Conservation (phyloP, 1,140 invertebrate genomes). For the Drosophila varians region DNA sequence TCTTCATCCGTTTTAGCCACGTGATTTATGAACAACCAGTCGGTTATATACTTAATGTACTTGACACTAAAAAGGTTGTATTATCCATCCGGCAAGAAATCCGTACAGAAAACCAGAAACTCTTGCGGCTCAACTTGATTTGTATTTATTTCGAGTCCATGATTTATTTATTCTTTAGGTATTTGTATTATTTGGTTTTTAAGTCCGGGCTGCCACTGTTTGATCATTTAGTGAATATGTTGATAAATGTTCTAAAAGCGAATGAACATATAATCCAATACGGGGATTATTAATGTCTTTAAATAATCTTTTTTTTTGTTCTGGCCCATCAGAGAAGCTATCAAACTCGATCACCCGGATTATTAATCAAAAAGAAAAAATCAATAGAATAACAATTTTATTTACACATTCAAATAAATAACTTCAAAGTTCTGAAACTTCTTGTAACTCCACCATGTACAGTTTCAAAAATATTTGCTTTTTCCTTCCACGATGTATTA, state of each 20-base stretch:
- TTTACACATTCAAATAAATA: neutral
- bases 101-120: slow-evolving; percentile 25
- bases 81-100: slow-evolving; percentile 28
- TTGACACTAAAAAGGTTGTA: slow-evolving; percentile 60
- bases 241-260: too few species aligned
- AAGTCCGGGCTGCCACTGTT: slow-evolving; percentile 24
- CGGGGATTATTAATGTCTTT: too few species aligned
- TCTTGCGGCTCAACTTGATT: slow-evolving; percentile 48
- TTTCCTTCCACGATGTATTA: neutral
- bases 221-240: neutral
- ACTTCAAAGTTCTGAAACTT: neutral
- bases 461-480: neutral
- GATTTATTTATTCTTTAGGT: slow-evolving; percentile 34
- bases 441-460: neutral
- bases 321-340: too few species aligned
- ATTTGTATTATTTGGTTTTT: slow-evolving; percentile 46
- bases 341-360: too few species aligned
- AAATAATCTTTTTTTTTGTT: too few species aligned
- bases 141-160: slow-evolving; percentile 35
- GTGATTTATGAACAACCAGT: slow-evolving; percentile 63
- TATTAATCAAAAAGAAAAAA: too few species aligned
- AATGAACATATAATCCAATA: too few species aligned
- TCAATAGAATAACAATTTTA: neutral
- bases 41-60: slow-evolving; percentile 19
- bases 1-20: slow-evolving; percentile 56